Conservation (phyloP, 2,113 vertebrate species). For the Empidonax alnorum region DNA sequence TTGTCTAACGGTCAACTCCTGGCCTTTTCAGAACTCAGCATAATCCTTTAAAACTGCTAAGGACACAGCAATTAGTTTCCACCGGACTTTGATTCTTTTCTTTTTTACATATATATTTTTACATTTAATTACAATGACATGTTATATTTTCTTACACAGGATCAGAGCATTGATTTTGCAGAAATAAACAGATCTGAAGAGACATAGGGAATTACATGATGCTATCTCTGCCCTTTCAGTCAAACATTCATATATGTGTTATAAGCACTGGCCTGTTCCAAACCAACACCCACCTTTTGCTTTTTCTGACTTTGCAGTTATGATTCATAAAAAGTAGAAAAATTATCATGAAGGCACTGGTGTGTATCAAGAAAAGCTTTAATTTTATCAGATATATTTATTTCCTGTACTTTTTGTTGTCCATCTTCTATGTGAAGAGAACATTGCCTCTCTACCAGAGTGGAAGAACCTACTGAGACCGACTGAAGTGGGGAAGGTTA, state of each 20-base stretch:
- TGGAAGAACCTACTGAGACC: neutral
- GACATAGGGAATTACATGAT: neutral
- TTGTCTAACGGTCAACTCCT: too few relatives aligned
- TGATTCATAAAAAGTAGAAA: neutral
- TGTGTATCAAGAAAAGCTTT: neutral
- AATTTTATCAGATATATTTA: neutral
- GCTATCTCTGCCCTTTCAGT: neutral
- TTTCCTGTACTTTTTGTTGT: neutral
- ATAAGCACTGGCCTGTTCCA: neutral
- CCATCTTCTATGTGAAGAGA: neutral
- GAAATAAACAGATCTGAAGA: neutral
- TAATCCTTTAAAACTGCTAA: too few relatives aligned
- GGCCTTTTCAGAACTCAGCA: too few relatives aligned
- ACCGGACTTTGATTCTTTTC: neutral
- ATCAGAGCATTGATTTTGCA: neutral
- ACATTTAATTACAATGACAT: neutral
- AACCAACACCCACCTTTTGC: neutral
- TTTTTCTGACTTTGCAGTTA: neutral
- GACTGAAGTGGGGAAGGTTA: neutral
- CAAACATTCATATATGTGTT: neutral
- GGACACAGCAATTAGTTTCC: neutral
- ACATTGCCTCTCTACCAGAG: neutral
- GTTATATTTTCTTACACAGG: neutral
- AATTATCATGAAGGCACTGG: neutral
- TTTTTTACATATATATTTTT: neutral